These are phyloP conservation scores for Phenacoccus solenopsis DNA, from an alignment of 1,140 invertebrate genomes.

Conservation along the genomic window DNA sequence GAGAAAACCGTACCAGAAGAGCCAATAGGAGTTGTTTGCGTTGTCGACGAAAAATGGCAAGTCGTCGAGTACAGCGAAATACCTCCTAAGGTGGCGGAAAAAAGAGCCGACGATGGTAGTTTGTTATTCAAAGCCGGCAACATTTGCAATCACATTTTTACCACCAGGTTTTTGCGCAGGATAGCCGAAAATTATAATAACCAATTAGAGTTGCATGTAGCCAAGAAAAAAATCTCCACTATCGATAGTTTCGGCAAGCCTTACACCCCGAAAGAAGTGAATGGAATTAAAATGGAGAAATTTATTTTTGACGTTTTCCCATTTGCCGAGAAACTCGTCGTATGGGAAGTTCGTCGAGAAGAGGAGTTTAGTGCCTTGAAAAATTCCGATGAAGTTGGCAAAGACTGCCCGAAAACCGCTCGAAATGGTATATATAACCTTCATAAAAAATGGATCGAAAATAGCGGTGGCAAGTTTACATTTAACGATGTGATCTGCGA, in stretches of 20 bases:
- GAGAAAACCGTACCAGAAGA: slow-evolving; percentile 83
- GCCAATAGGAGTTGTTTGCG: slow-evolving; percentile 89
- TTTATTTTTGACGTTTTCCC: slow-evolving; percentile 98
- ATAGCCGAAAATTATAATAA: slow-evolving; percentile 48
- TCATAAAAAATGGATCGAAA: slow-evolving; percentile 68
- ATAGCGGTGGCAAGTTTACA: slow-evolving; percentile 59
- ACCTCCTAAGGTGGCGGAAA: slow-evolving; percentile 69
- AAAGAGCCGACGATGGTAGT: slow-evolving; percentile 59
- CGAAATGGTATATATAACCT: slow-evolving; percentile 61
- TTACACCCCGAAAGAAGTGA: slow-evolving; percentile 64
- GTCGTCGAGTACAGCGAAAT: slow-evolving; percentile 97
- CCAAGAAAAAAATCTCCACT: slow-evolving; percentile 94
- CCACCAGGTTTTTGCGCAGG: slow-evolving; percentile 63
- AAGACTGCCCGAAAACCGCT: slow-evolving; percentile 83
- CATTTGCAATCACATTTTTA: slow-evolving; percentile 98
- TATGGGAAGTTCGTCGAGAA: slow-evolving; percentile 83
- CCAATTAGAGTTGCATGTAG: slow-evolving; percentile 79
- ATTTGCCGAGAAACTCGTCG: slow-evolving; percentile 79
- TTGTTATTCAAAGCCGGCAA: slow-evolving; percentile 88
- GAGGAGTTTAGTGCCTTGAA: slow-evolving; percentile 96
- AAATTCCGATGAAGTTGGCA: slow-evolving; percentile 72
- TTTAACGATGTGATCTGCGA: slow-evolving; percentile 58
- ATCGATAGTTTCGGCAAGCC: slow-evolving; percentile 58
- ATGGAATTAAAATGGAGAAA: slow-evolving; percentile 98
- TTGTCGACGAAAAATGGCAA: slow-evolving; percentile 73